Conservation (phyloP, 2,113 vertebrate genomes). For the Ailurus styani region DNA sequence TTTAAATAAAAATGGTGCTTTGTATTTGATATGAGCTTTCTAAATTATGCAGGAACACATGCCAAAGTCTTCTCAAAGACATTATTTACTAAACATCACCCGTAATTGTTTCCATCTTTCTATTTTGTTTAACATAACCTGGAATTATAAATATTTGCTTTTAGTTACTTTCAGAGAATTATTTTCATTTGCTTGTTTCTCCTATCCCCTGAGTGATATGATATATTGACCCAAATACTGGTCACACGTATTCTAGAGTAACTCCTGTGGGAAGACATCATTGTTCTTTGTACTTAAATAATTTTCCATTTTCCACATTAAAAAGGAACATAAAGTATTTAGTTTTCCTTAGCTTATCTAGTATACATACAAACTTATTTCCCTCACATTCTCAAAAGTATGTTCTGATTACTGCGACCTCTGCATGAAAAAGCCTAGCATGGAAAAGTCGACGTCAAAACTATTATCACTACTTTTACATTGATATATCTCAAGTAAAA, state of each 20-base stretch:
- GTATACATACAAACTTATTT: not conserved
- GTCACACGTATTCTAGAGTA: not conserved
- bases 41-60: not conserved
- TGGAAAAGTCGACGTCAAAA: not conserved
- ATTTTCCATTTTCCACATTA: not conserved
- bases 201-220: not conserved
- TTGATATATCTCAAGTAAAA: not conserved
- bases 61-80: not conserved
- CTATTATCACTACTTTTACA: not conserved
- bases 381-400: not conserved
- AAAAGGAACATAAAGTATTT: not conserved
- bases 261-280: not conserved
- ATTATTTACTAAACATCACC: not conserved
- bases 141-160: conserved; percentile 47
- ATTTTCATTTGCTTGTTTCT: conserved; percentile 32
- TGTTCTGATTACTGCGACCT: not conserved
- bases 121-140: not conserved
- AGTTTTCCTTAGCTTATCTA: not conserved
- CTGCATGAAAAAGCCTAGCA: not conserved
- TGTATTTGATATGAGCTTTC: not conserved
- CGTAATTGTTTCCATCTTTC: not conserved
- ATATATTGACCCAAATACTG: not conserved
- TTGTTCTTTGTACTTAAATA: not conserved
- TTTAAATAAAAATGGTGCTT: not conserved
- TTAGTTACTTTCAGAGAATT: not conserved